Evolutionary conservation across 2,888 invertebrate species (phyloP), one percentile per base, ranked within the genome.

Genomic region (Himalopsyche tibetana): DNA sequence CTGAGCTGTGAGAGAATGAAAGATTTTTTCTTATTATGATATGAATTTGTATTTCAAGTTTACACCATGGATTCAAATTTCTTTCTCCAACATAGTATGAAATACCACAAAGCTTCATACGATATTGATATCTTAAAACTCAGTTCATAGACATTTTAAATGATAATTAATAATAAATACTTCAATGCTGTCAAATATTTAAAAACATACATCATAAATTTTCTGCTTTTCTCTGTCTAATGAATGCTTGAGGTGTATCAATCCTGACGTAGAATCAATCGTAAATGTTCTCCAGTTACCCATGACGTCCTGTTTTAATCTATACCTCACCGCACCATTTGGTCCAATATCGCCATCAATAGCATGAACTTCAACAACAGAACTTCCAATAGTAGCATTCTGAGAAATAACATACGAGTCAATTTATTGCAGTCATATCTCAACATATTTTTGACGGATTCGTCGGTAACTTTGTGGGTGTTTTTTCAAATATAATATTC

Each of bases 301-400:
- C 87, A 95, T 94, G 19, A 96, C 94, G 92, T 98, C 97, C n/a
- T 95, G 95, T 89, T 96, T 95, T 82, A 98, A 92, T 11, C 97
- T 94, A 92, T 97, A 99, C 36, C 96, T 94, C 9, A 99, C 96
- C n/a, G 97, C 95, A 0, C 98, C 98, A 92, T 99, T 99, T 17
- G 95, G 94, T 0, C 98, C 99, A 82, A 96, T 95, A 90, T 99
- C 99, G 83, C 96, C 96, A 92, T 99, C 99, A 82, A 95, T 94
- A 0, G 99, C 98, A 83, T 95, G 93, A 3, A 98, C 96, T 91
- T 96, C 96, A 36, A 97, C 94, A 19, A 98, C 95, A 83, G 95
- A 93, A 11, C 96, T 95, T 6, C 98, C 98, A 83, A 98, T 94
- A 12, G 98, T 98, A 36, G 97, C 96, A 91, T 98, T 98, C 96